These are phyloP conservation scores for Rhorus exstirpatorius DNA, from an alignment of 2,888 invertebrate genomes.

Conservation along the genomic window DNA sequence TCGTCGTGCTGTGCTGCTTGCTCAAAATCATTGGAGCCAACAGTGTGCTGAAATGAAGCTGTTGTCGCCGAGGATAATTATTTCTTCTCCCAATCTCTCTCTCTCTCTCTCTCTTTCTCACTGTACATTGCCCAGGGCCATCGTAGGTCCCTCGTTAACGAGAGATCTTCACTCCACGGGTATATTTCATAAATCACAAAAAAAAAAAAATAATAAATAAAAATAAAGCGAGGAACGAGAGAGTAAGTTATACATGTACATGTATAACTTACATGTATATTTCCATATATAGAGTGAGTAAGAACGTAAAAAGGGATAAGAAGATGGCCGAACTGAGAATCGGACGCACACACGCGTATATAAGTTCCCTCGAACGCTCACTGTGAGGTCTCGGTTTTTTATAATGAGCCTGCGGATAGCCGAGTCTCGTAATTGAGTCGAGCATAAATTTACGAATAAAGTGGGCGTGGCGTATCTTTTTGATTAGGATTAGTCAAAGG, in stretches of 20 bases:
- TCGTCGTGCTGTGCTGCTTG: constrained; percentile 27
- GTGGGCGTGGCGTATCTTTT: constrained; percentile 73
- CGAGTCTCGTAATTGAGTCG: constrained; percentile 72
- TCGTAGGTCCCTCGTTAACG: constrained; percentile 62
- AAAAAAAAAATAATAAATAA: constrained; percentile 50
- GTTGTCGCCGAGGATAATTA: constrained; percentile 68
- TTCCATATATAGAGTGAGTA: constrained; percentile 37
- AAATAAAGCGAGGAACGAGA: constrained; percentile 41
- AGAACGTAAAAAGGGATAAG: constrained; percentile 51
- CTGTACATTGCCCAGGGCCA: constrained; percentile 49
- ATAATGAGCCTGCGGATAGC: constrained; percentile 67
- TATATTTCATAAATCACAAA: constrained; percentile 70
- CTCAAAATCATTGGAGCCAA: constrained; percentile 27
- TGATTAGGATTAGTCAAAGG: constrained; percentile 70
- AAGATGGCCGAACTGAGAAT: constrained; percentile 41
- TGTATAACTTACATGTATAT: constrained; percentile 13
- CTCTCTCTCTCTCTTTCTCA: constrained; percentile 26
- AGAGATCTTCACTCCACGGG: constrained; percentile 64
- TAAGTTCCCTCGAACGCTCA: constrained; percentile 58
- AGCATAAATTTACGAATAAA: constrained; percentile 75
- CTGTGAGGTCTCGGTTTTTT: constrained; percentile 68
- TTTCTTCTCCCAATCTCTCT: constrained; percentile 42
- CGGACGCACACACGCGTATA: constrained; percentile 33
- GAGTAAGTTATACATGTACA: constrained; percentile 44
- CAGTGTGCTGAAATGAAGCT: constrained; percentile 64